Evolutionary conservation across 2,113 vertebrate genomes (phyloP), one percentile per base, ranked within the genome.

Genomic region (Cisticola juncidis): DNA sequence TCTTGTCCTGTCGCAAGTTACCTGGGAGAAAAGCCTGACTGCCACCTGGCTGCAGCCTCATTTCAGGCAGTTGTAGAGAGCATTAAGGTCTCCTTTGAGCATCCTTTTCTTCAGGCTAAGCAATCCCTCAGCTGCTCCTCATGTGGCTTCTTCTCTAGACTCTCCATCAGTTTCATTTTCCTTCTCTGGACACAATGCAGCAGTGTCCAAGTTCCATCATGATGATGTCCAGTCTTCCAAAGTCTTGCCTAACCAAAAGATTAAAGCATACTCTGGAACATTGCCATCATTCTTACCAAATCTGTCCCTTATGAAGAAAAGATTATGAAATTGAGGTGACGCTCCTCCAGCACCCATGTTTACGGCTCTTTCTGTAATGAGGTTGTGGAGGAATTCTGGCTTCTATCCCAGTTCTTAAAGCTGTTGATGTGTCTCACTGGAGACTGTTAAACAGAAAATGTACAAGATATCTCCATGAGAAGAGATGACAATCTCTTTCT

Each of bases 341-440:
- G 36, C 2, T 5, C 4, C 1, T 70, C 29, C 7, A 16, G 38
- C 6, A 28, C 5, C 5, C 0, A 0, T 35, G 17, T 61, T 88
- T 70, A 81, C 74, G 58, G 9, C 16, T 62, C 31, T 78, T 4
- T 35, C 60, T 85, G 8, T 66, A 45, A 42, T 61, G 22, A 88
- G 79, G 47, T 31, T 18, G 11, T 81, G 35, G n/a, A 90, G 21
- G 21, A 90, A 85, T 81, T 78, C 86, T 74, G 82, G 22, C 19
- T 47, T 71, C 51, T 73, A 9, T 45, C 29, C 9, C 25, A 56
- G 17, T 42, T 83, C 15, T 14, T 56, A 77, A 68, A 84, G 44
- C 6, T 70, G 13, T n/a, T 64, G 60, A 33, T 72, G 13, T 69
- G 14, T 77, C n/a, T 88, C 62, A 68, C 14, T 14, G 36, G 51